Evolutionary conservation across 2,113 vertebrate species (phyloP).

Genomic region (Mormoops blainvillei): DNA sequence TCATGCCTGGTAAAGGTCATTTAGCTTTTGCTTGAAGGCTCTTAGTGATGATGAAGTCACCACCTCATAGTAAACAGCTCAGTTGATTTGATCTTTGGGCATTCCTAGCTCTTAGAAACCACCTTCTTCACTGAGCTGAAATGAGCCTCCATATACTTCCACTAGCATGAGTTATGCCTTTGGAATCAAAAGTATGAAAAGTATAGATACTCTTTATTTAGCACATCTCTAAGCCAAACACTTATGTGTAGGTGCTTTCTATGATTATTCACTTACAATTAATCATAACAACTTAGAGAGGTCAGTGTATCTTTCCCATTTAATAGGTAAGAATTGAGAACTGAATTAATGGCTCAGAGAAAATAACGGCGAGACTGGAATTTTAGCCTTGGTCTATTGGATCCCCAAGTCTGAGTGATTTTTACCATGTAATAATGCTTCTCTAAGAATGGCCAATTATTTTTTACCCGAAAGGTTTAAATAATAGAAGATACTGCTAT

Average conservation of each 20-base stretch:
- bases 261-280: not conserved
- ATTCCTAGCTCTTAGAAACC: slow-evolving; percentile 3
- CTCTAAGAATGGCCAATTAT: not conserved
- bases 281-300: not conserved
- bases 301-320: not conserved
- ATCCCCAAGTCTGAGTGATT: not conserved
- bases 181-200: not conserved
- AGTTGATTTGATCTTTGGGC: not conserved
- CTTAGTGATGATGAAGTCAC: not conserved
- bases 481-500: not conserved
- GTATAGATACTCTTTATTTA: not conserved
- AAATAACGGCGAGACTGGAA: not conserved
- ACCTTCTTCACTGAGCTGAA: not conserved
- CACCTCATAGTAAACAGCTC: not conserved
- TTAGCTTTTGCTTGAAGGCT: slow-evolving; percentile 20
- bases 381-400: not conserved
- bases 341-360: not conserved
- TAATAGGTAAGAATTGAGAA: not conserved
- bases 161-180: not conserved
- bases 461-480: not conserved
- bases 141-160: not conserved
- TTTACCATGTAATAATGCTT: not conserved
- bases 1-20: not conserved
- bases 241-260: not conserved
- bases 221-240: not conserved